Percentiles rank a stretch among this genome's conserved stretches.
phyloP scores from a whole-genome alignment of 37 sponge, comb jelly and placozoan genomes.

The Agelas oroides region DNA sequence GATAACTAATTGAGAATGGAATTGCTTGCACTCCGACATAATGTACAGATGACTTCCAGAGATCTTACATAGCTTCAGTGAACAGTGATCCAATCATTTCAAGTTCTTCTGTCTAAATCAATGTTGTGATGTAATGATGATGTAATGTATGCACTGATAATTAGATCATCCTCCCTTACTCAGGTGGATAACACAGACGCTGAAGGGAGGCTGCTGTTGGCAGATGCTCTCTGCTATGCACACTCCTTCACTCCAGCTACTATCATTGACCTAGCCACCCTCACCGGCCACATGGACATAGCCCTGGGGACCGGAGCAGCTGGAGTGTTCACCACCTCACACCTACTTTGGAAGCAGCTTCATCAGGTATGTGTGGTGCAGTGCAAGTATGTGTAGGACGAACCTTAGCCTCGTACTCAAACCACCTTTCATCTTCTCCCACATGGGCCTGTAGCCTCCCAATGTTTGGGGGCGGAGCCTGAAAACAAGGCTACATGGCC shows the following conservation, averaged over 20 bases:
- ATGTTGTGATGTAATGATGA: too few relatives aligned
- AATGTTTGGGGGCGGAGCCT: too few relatives aligned
- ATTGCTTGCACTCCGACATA: too few relatives aligned
- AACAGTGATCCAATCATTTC: too few relatives aligned
- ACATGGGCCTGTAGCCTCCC: too few relatives aligned
- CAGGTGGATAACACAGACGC: conserved; percentile 98
- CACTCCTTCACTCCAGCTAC: conserved; percentile 79
- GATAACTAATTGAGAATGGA: too few relatives aligned
- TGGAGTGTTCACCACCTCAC: conserved; percentile 74
- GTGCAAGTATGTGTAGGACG: not conserved
- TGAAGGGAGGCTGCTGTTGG: conserved; percentile 91
- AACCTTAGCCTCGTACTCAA: not conserved
- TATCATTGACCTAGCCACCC: conserved; percentile 89
- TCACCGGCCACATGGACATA: conserved; percentile 82
- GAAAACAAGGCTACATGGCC: too few relatives aligned
- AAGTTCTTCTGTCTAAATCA: too few relatives aligned
- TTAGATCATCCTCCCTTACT: too few relatives aligned
- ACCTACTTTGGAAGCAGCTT: conserved; percentile 73
- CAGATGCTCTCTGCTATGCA: conserved; percentile 92
- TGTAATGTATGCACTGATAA: too few relatives aligned
- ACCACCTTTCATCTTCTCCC: not conserved
- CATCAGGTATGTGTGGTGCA: conserved; percentile 70
- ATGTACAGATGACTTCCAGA: too few relatives aligned
- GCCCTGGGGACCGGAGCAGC: conserved; percentile 90
- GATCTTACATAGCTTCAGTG: too few relatives aligned